Evolutionary conservation across 2,797 vertebrate genomes (phyloP), one percentile per base, ranked within the genome.

Genomic region (Malurus splendens): DNA sequence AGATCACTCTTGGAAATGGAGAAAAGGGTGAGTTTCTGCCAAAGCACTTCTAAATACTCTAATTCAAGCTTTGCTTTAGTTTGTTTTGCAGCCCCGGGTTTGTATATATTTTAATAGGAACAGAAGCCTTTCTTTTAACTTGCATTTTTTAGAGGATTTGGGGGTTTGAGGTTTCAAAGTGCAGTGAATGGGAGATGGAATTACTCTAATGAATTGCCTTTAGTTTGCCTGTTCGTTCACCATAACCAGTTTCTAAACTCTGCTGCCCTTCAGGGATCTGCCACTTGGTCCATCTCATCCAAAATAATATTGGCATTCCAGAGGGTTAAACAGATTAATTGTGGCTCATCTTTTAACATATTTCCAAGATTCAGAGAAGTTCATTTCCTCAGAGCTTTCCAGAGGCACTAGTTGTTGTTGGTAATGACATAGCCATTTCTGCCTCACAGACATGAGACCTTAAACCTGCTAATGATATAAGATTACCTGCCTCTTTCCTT

Each of bases 1-100:
- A 98, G 99, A 96, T 99, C 99, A 87, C 98, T 99, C 96, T 97
- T 99, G 90, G 99, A 99, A 98, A 99, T 99, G 98, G 99, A 99
- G 97, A 99, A 99, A 98, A 99, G 99, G 99, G 99, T 99, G 98
- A 98, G 94, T 94, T 89, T 94, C 65, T 67, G 51, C 54, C 70
- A 91, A 59, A 79, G 22, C 71, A 47, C 84, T 93, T 73, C 24
- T 84, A 59, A 79, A 51, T 77, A 30, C 12, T 93, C 36, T 25
- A 68, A 1, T 77, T 57, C 64, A 44, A 48, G 25, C 62, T 79
- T 92, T 88, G 18, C 50, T 88, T 86, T 39, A 38, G 38, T 74
- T 92, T 82, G 66, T 87, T 90, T 89, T 38, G 45, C 47, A 82
- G 18, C 9, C 25, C 39, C 19, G 76, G 60, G 23, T 68, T 74